These are phyloP conservation scores for Gallirallus australis DNA, from an alignment of 2,797 vertebrate species.

Conservation along the genomic window DNA sequence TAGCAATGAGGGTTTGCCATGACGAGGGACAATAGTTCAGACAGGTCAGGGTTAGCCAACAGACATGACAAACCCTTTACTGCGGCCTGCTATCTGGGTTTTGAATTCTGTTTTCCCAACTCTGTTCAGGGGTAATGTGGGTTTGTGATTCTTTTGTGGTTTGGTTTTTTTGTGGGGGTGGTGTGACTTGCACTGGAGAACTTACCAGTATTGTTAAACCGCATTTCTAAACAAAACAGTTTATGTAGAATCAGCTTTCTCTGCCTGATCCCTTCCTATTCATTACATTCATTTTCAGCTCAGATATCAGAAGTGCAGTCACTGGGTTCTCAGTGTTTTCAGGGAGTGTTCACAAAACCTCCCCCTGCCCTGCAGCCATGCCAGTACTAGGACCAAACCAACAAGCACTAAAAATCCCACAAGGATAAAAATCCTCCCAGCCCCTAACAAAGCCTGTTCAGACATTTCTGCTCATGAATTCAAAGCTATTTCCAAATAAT, in stretches of 20 bases:
- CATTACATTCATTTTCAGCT: background rate
- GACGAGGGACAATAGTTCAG: background rate
- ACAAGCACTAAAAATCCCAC: background rate
- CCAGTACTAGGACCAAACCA: background rate
- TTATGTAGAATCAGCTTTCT: conserved; percentile 38
- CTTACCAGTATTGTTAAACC: background rate
- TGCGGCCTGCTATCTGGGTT: background rate
- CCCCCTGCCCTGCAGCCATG: background rate
- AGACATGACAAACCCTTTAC: background rate
- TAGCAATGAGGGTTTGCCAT: background rate
- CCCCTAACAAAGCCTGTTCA: background rate
- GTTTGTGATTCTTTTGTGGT: background rate
- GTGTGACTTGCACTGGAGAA: background rate
- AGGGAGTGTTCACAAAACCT: background rate
- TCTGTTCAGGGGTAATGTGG: background rate
- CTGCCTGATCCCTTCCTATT: conserved; percentile 25
- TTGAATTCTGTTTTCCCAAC: background rate
- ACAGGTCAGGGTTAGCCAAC: background rate
- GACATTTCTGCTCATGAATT: background rate
- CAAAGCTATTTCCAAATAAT: background rate
- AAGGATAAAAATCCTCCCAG: background rate
- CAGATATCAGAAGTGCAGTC: background rate
- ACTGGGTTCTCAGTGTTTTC: background rate
- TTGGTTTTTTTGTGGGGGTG: background rate
- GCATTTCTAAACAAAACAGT: background rate